phyloP scores from a whole-genome alignment of 2,888 invertebrate genomes.

The Pyralis farinalis region DNA sequence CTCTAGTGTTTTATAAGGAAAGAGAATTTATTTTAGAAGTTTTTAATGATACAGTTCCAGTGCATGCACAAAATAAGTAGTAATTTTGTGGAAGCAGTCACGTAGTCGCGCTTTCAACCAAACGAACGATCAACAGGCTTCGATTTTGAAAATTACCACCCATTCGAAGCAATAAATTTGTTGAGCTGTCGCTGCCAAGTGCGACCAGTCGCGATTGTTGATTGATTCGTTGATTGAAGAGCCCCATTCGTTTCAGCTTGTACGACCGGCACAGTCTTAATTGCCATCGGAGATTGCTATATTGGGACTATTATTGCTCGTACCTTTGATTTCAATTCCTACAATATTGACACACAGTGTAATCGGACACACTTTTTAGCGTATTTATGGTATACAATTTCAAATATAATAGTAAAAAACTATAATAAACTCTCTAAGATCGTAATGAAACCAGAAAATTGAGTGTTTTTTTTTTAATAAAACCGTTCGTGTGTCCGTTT shows the following conservation, averaged over 20 bases:
- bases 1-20: too few species aligned
- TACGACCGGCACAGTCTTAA: constrained; percentile 68
- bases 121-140: constrained; percentile 60
- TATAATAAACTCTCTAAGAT: too few species aligned
- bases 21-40: too few species aligned
- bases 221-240: constrained; percentile 81
- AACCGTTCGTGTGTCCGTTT: too few species aligned
- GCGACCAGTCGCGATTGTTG: constrained; percentile 74
- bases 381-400: too few species aligned
- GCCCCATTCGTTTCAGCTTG: constrained; percentile 73
- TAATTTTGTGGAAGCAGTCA: constrained; percentile 19
- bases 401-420: too few species aligned
- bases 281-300: constrained; percentile 72
- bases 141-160: constrained; percentile 73
- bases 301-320: constrained; percentile 50
- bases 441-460: too few species aligned
- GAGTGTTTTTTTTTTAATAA: too few species aligned
- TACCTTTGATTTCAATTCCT: constrained; percentile 26
- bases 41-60: too few species aligned
- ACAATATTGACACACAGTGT: constrained; percentile 2
- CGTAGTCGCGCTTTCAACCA: neutral
- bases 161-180: constrained; percentile 72
- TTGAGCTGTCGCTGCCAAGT: constrained; percentile 75
- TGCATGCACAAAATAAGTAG: constrained; percentile 13
- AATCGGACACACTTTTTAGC: neutral